Evolutionary conservation across 1,140 invertebrate genomes (phyloP), one percentile per base, ranked within the genome.

Genomic region (Laodelphax striatellus): DNA sequence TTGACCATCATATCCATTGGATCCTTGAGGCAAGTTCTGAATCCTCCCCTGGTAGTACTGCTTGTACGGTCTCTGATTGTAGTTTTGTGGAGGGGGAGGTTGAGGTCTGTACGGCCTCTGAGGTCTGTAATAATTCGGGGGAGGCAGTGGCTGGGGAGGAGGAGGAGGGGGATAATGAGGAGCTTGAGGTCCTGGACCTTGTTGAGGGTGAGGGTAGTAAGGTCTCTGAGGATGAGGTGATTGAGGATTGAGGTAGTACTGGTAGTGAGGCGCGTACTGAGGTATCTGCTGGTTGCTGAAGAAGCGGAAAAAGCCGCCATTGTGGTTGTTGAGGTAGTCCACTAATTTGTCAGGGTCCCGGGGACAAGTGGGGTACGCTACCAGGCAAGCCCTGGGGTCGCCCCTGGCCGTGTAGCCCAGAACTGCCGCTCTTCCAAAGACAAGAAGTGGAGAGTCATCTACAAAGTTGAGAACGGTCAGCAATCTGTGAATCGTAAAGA

Each of bases 251-350:
- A 63, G 52, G 52, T 54, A 57, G 11, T 58, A 28, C 13, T 28
- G 59, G 55, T 66, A 66, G 52, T 66, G 66, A 5, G 66, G 66
- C 11, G 60, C 62, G 31, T 64, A 66, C 17, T 66, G 62, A 14
- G 55, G 57, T 13, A 66, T 21, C 44, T 67, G 64, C 46, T 66
- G 64, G 58, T 79, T 82, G 56, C 78, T 82, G 68, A 91, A 90
- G 66, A 86, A 87, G 57, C 85, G 79, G 69, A 90, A 91, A 70
- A 90, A 88, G 10, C 88, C 89, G 43, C 89, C 88, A 59, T 89
- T 88, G 69, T 92, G 81, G 72, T 90, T 92, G 72, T 92, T 91
- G 52, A 91, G 74, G 69, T 91, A 91, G 69, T 87, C 74, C 31
- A 90, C 77, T 10, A 90, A 74, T 66, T 82, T 78, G 60, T 85